Conservation (phyloP, 1,140 invertebrate genomes). For the Lepidurus couesii region DNA sequence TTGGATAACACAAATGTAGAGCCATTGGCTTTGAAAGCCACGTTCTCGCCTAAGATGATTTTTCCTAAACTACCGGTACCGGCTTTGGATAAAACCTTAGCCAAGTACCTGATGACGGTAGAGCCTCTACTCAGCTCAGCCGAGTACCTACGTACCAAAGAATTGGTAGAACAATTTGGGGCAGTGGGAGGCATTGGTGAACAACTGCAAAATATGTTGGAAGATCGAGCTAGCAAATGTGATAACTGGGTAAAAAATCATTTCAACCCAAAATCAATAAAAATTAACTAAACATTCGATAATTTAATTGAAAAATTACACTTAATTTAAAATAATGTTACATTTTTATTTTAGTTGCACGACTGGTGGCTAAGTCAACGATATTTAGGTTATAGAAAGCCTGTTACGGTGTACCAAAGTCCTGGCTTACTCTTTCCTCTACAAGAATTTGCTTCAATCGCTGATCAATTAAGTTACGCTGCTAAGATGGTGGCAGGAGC, state of each 20-base stretch:
- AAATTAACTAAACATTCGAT: neutral
- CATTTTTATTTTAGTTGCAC: conserved; percentile 39
- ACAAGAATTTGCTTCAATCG: conserved; percentile 54
- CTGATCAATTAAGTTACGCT: conserved; percentile 61
- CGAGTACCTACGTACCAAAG: conserved; percentile 61
- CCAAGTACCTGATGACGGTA: conserved; percentile 52
- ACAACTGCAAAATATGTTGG: conserved; percentile 60
- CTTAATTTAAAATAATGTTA: conserved; percentile 53
- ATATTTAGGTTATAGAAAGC: conserved; percentile 67
- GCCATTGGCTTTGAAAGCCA: too few relatives aligned
- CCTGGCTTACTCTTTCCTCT: conserved; percentile 69
- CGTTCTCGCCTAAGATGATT: too few relatives aligned
- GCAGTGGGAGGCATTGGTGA: conserved; percentile 54
- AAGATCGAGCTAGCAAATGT: conserved; percentile 53
- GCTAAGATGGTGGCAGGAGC: conserved; percentile 58
- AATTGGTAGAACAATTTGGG: conserved; percentile 61
- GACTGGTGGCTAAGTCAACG: conserved; percentile 50
- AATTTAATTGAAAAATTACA: neutral
- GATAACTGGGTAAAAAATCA: conserved; percentile 61
- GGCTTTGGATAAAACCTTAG: conserved; percentile 42
- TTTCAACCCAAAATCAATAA: neutral
- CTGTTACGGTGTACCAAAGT: conserved; percentile 69
- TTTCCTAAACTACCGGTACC: conserved; percentile 42
- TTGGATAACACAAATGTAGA: too few relatives aligned
- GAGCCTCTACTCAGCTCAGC: conserved; percentile 61